Evolutionary conservation across 2,797 vertebrate species (phyloP), one percentile per base, ranked within the genome.

Genomic region (Leucoraja ocellata): DNA sequence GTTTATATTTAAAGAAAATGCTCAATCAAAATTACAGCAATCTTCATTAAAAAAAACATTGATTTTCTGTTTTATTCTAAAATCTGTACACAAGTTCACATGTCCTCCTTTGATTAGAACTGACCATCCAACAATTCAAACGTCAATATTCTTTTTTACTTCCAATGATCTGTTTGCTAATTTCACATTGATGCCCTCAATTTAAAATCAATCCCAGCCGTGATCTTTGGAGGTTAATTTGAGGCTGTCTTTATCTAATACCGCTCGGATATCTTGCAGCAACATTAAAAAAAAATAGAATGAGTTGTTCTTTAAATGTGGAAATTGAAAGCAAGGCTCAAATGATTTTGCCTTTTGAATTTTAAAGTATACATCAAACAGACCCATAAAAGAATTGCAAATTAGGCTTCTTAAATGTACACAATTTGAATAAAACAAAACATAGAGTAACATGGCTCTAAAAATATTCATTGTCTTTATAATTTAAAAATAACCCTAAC

Each of bases 91-190:
- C 39, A 92, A 25, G 21, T 76, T 92, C 36, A 54, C 90, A 39
- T 91, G 71, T 76, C 71, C 76, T 92, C 90, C 90, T 28, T 76
- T 92, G 90, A 92, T 76, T 92, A 76, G 90, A 92, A 18, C 90
- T 76, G 39, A 76, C 90, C 90, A 92, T 92, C 23, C 39, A 92
- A 92, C 73, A 92, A 71, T 76, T 46, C 23, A 74, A 92, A 76
- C 76, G 71, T 76, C 71, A 54, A 92, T 92, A 76, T 76, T 39
- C n/a, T 91, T 68, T 92, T 84, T 91, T 92, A 74, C 73, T 63
- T 25, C 36, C 65, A 76, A 92, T 92, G 90, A 74, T 76, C 90
- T 76, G 39, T 73, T 46, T 92, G 90, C 46, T 39, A 74, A 92
- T 92, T 92, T 73, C 71, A 76, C 71, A 74, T 92, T 25, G 16